Evolutionary conservation across 2,113 vertebrate genomes (phyloP).

Genomic region (Chrysochloris asiatica): DNA sequence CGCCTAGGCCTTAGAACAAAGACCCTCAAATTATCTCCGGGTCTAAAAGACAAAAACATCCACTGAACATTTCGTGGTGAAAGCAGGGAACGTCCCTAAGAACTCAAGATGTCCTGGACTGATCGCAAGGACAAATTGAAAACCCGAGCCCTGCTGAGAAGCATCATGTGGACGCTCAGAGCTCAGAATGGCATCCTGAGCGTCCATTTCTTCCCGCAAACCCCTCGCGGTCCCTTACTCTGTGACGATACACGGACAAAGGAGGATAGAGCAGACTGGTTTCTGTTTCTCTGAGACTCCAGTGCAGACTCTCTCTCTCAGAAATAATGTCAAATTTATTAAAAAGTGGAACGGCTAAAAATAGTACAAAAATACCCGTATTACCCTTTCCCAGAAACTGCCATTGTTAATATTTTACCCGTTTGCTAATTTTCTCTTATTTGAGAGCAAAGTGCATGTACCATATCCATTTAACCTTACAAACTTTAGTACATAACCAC

Average conservation of each 20-base stretch:
- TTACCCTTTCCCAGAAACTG: background rate
- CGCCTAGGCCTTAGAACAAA: background rate
- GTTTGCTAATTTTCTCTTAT: background rate
- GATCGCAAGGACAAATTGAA: background rate
- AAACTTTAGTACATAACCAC: too few relatives aligned
- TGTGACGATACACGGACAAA: too few relatives aligned
- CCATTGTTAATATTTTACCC: background rate
- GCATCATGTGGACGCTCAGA: background rate
- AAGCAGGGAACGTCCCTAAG: background rate
- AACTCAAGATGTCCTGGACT: background rate
- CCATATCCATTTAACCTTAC: background rate
- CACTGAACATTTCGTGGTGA: background rate
- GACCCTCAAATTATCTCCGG: background rate
- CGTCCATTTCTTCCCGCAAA: background rate
- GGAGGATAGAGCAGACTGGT: too few relatives aligned
- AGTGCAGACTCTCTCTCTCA: background rate
- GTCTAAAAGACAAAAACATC: background rate
- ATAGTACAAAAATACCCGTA: background rate
- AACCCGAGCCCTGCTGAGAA: background rate
- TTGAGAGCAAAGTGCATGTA: background rate
- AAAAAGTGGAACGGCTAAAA: background rate
- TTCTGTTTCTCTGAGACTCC: background rate
- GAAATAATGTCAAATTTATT: background rate
- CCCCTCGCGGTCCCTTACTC: background rate
- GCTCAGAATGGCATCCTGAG: background rate